Conservation (phyloP, 2,797 vertebrate genomes). For the Cyclura pinguis region DNA sequence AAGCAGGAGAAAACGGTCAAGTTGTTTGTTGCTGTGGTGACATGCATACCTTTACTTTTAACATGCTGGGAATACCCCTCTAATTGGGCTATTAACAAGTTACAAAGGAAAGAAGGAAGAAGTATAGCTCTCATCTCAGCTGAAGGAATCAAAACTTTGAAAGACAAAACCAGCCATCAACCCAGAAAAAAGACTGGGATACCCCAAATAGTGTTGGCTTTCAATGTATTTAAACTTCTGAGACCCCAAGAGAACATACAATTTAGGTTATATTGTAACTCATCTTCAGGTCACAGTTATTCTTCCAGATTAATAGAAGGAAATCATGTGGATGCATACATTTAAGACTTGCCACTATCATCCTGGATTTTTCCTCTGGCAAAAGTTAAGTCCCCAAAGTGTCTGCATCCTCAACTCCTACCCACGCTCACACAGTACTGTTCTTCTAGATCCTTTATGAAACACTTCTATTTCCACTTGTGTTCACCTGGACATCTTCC, state of each 20-base stretch:
- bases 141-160: conserved; percentile 22
- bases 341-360: conserved; percentile 15
- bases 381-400: not conserved
- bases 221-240: not conserved
- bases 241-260: not conserved
- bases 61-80: not conserved
- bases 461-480: not conserved
- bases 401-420: not conserved
- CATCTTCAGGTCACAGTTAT: not conserved
- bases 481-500: not conserved
- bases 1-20: conserved; percentile 10
- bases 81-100: not conserved
- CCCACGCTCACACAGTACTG: too few relatives aligned
- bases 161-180: conserved; percentile 25
- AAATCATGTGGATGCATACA: not conserved
- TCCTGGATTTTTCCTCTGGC: not conserved
- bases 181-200: not conserved
- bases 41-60: not conserved
- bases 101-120: conserved; percentile 45
- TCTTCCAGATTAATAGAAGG: conserved; percentile 19
- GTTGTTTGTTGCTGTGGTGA: conserved; percentile 30
- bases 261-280: not conserved
- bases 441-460: conserved; percentile 19
- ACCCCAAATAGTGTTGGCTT: not conserved
- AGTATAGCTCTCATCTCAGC: not conserved